Conservation (phyloP, 2,113 vertebrate genomes). For the Chaenocephalus aceratus region DNA sequence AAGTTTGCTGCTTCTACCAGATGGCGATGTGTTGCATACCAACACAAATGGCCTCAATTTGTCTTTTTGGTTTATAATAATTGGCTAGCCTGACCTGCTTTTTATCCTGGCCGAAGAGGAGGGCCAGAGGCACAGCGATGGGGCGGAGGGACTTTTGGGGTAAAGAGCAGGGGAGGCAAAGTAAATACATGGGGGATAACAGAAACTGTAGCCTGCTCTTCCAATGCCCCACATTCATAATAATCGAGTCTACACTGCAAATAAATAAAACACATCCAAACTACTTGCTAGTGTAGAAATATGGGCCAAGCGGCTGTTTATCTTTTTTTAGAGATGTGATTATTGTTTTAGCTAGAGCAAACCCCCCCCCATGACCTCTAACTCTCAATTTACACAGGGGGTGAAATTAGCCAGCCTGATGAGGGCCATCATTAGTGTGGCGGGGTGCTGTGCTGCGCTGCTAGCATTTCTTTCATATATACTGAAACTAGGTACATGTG, state of each 20-base stretch:
- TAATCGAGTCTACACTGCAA: conserved; percentile 52
- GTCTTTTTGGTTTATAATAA: conserved; percentile 16
- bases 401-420: conserved; percentile 65
- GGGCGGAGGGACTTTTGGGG: background rate
- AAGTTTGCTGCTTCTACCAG: conserved; percentile 27
- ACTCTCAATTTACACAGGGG: conserved; percentile 64
- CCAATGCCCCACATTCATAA: conserved; percentile 71
- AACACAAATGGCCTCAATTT: conserved; percentile 25
- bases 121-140: conserved; percentile 25
- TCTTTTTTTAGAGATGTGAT: conserved; percentile 38
- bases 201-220: conserved; percentile 48
- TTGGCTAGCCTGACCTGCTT: conserved; percentile 67
- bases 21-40: conserved; percentile 16
- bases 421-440: conserved; percentile 64
- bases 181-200: conserved; percentile 52
- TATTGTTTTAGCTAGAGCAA: conserved; percentile 42
- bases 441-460: conserved; percentile 32
- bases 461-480: conserved; percentile 6
- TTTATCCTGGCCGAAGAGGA: conserved; percentile 40
- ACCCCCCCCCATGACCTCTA: conserved; percentile 35
- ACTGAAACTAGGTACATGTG: conserved; percentile 31
- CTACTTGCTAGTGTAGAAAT: conserved; percentile 57
- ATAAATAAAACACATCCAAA: conserved; percentile 68
- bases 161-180: background rate
- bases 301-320: conserved; percentile 48